These are phyloP conservation scores for Thalassophryne amazonica DNA, from an alignment of 2,797 vertebrate genomes.

Conservation along the genomic window DNA sequence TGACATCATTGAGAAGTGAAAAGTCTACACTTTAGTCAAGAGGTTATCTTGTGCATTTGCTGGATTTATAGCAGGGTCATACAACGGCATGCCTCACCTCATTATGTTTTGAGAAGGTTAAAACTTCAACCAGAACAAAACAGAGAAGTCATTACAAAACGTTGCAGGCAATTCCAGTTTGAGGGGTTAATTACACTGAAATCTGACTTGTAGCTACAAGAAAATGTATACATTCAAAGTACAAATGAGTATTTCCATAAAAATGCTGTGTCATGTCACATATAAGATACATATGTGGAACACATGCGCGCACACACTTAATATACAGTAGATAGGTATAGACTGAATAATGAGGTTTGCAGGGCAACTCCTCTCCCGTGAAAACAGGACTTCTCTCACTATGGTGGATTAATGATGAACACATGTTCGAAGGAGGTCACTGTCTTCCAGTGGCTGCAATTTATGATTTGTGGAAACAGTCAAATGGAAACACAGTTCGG, in stretches of 20 bases:
- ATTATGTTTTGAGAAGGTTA: no score
- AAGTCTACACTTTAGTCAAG: no score
- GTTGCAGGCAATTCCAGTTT: no score
- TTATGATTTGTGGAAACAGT: constrained; percentile 74
- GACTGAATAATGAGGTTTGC: constrained; percentile 48
- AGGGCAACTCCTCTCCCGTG: constrained; percentile 39
- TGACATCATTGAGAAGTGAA: no score
- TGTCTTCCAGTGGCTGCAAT: constrained; percentile 74
- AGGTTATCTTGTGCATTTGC: no score
- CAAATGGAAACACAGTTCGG: constrained; percentile 70
- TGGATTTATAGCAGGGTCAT: no score
- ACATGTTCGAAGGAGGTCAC: constrained; percentile 72
- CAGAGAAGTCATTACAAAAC: no score
- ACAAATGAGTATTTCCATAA: neutral
- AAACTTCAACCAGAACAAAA: no score
- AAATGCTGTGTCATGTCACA: neutral
- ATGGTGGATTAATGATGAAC: constrained; percentile 71
- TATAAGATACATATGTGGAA: constrained; percentile 2
- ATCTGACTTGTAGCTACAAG: neutral
- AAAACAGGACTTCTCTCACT: constrained; percentile 54
- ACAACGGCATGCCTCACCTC: no score
- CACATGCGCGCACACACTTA: neutral
- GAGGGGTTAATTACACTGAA: no score
- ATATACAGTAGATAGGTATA: constrained; percentile 9
- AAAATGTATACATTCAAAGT: neutral